Base-by-base conservation (phyloP, 2,888 invertebrate genomes). In the Ophion ventricosus region DNA sequence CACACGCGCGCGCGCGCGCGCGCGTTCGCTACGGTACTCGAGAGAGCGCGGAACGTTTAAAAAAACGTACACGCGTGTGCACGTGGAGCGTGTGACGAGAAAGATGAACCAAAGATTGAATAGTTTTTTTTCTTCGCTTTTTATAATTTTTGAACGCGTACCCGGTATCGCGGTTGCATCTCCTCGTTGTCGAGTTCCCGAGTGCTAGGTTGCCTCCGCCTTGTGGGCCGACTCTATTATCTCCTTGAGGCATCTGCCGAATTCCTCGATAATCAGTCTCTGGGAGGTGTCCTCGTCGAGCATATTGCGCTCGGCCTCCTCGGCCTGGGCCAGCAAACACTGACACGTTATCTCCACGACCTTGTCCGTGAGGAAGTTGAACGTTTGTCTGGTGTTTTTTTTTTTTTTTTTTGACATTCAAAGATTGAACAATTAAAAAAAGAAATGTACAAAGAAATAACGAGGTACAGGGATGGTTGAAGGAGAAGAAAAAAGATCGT, bases 321-420 rank as follows among this genome's bases (percentile, higher is more conserved):
- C 97, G 4, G 98, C 98, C 90, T 98, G 97, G n/a, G 99, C 98
- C 91, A 99, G 94, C 92, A 99, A 95, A 93, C 99, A 99, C 92
- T 98, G 97, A 91, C 98, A 97, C 14, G 99, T 98, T 73, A 99
- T 99, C 93, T 99, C 98, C 20, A 99, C 97, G 59, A 99, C 98
- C 92, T 98, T 98, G 73, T 96, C 95, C 0, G 98, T 99, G 93
- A 99, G 97, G 93, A 98, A 98, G 90, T 97, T 97, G 94, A 98
- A 98, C 14, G 98, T 97, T 94, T 96, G 96, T 89, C 96, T 97
- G 92, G 23, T 57, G 8, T 57, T 57, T 57, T 20, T 23, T 8
- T 20, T 43, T 57, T 23, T 57, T 57, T 57, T 20, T 23, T 8
- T 20, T 43, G 56, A 2, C 26, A 20, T n/a, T n/a, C n/a, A 77